These are phyloP conservation scores for Prolemur simus DNA, from an alignment of 2,113 vertebrate genomes.

Conservation along the genomic window DNA sequence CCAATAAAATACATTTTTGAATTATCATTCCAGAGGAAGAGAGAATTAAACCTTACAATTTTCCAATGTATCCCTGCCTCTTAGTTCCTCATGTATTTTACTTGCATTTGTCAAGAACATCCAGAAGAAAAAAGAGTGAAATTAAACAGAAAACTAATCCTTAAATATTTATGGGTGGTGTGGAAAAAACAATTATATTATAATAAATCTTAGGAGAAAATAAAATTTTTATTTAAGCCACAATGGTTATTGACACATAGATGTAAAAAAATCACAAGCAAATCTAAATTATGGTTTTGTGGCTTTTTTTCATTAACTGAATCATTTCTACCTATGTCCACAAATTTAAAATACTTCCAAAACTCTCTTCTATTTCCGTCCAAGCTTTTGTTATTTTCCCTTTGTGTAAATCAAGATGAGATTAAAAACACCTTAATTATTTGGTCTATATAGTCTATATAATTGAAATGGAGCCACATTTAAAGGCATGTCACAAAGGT, in stretches of 20 bases:
- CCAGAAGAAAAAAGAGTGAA: background rate
- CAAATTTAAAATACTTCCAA: background rate
- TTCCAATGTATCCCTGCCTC: background rate
- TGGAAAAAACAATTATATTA: background rate
- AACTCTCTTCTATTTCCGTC: background rate
- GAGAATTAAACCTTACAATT: background rate
- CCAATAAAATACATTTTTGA: background rate
- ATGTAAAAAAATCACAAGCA: background rate
- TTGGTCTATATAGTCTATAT: background rate
- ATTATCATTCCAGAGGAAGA: background rate
- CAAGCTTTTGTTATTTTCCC: background rate
- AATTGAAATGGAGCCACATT: background rate
- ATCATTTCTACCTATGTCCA: background rate
- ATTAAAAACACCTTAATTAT: background rate
- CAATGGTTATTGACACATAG: background rate
- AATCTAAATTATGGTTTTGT: background rate
- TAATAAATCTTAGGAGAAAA: background rate
- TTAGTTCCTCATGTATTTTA: background rate
- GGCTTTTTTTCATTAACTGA: background rate
- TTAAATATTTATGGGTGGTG: background rate
- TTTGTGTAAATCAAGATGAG: background rate
- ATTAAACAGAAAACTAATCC: background rate
- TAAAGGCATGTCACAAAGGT: background rate
- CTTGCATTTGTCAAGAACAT: background rate
- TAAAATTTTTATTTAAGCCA: background rate